A percentile compares a stretch with the other conserved stretches of the same genome.
These are phyloP conservation scores for Pitta sordida DNA, from an alignment of 2,113 vertebrate genomes.

Conservation along the genomic window DNA sequence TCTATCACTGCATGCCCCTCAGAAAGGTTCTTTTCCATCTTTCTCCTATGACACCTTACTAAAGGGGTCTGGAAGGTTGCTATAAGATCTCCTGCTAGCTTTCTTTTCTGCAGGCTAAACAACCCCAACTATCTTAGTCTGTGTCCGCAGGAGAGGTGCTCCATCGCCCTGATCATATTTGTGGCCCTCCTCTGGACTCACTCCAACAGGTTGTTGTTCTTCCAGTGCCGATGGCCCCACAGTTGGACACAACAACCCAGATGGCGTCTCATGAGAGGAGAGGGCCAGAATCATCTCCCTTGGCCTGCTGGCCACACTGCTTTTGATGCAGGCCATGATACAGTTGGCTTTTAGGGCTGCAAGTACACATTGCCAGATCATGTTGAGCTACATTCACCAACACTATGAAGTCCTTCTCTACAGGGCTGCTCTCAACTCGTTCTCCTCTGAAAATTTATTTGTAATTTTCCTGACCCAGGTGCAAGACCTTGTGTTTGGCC, in stretches of 20 bases:
- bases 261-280: not conserved
- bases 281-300: not conserved
- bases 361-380: too few species aligned
- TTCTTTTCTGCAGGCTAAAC: not conserved
- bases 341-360: not conserved
- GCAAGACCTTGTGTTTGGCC: not conserved
- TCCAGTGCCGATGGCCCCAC: not conserved
- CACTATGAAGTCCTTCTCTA: not conserved
- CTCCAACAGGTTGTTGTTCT: too few species aligned
- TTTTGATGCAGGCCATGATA: not conserved
- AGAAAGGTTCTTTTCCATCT: not conserved
- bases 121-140: not conserved
- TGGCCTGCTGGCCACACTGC: not conserved
- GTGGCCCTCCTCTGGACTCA: not conserved
- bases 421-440: not conserved
- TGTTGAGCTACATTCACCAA: not conserved
- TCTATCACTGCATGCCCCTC: not conserved
- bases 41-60: not conserved
- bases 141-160: fast-evolving
- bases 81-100: not conserved
- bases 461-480: fast-evolving
- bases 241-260: not conserved
- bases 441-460: not conserved
- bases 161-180: not conserved
- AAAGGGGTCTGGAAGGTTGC: not conserved